A percentile compares a stretch with the other conserved stretches of the same genome.
phyloP scores from a whole-genome alignment of 2,797 vertebrate species.

The Halcyon leucocephala region DNA sequence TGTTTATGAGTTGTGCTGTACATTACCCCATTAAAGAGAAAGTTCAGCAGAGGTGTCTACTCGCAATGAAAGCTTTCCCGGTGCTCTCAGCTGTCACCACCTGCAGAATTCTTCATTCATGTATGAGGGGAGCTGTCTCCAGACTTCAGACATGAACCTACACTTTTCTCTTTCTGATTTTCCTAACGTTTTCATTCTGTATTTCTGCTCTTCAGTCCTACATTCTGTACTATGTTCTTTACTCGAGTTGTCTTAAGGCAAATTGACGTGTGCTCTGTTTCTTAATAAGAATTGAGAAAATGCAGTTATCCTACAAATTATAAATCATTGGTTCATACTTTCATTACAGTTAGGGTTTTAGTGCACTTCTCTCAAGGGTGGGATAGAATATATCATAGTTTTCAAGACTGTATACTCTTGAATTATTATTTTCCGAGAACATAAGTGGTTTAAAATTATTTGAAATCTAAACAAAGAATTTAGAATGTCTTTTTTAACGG shows the following conservation, averaged over 20 bases:
- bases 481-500: background rate
- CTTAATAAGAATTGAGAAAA: background rate
- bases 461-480: background rate
- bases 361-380: background rate
- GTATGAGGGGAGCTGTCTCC: rapidly evolving
- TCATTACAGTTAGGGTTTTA: background rate
- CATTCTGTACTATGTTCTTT: background rate
- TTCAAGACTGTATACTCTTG: background rate
- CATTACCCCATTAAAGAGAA: background rate
- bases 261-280: background rate
- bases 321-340: background rate
- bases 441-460: background rate
- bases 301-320: background rate
- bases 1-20: background rate
- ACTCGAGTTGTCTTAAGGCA: background rate
- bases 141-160: background rate
- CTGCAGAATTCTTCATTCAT: background rate
- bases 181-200: background rate
- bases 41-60: background rate
- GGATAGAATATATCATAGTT: background rate
- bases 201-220: background rate
- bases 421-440: background rate
- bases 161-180: background rate
- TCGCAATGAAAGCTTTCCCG: background rate
- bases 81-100: background rate